Conservation (phyloP, 2,888 invertebrate species). For the Pheosia tremula region DNA sequence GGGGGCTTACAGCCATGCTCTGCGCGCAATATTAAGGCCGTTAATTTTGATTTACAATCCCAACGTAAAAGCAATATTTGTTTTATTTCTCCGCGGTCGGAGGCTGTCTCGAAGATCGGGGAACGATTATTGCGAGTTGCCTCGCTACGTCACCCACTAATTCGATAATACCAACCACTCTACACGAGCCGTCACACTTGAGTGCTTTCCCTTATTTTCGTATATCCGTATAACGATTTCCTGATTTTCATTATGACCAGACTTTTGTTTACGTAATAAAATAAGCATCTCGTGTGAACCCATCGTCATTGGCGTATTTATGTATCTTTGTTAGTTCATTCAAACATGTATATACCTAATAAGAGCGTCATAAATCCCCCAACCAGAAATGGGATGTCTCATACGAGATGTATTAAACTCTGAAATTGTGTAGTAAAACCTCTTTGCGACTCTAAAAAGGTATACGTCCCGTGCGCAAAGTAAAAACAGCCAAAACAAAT, state of each 20-base stretch:
- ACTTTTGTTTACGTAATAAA: slow-evolving; percentile 42
- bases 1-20: slow-evolving; percentile 78
- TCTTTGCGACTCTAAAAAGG: slow-evolving; percentile 54
- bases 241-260: slow-evolving; percentile 36
- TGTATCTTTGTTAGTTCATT: slow-evolving; percentile 48
- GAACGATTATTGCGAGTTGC: slow-evolving; percentile 69
- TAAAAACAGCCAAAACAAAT: slow-evolving; percentile 55
- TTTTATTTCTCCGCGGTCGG: slow-evolving; percentile 77
- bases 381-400: slow-evolving; percentile 59
- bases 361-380: slow-evolving; percentile 64
- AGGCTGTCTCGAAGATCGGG: slow-evolving; percentile 68
- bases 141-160: slow-evolving; percentile 68
- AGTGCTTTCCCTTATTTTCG: slow-evolving; percentile 54
- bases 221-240: slow-evolving; percentile 30
- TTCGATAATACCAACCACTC: slow-evolving; percentile 70
- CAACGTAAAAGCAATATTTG: slow-evolving; percentile 83
- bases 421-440: slow-evolving; percentile 62
- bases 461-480: slow-evolving; percentile 35
- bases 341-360: slow-evolving; percentile 60
- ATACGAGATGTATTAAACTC: slow-evolving; percentile 62
- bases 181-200: slow-evolving; percentile 61
- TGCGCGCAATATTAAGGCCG: slow-evolving; percentile 82
- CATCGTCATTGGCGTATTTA: slow-evolving; percentile 43
- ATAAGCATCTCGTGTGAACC: slow-evolving; percentile 16
- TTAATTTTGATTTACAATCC: slow-evolving; percentile 85